phyloP scores from a whole-genome alignment of 2,113 vertebrate genomes.

The Maccullochella peelii region DNA sequence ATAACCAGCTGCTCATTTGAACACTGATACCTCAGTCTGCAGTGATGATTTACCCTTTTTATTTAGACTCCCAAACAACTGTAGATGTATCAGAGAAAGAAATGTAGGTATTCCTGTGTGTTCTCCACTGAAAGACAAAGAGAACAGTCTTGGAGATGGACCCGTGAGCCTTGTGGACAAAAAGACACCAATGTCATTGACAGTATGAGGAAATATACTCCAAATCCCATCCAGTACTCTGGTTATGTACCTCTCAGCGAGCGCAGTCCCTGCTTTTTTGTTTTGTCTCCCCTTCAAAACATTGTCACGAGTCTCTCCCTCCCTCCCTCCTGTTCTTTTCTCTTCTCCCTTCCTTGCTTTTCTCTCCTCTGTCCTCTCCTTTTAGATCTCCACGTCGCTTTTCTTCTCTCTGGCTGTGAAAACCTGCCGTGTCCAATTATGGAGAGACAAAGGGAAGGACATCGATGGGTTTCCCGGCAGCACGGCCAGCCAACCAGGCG shows the following conservation, averaged over 20 bases:
- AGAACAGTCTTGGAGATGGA: neutral
- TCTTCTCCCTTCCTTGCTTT: constrained; percentile 26
- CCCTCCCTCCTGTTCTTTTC: constrained; percentile 7
- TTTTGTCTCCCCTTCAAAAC: constrained; percentile 72
- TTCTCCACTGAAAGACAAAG: constrained; percentile 29
- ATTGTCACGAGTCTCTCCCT: constrained; percentile 64
- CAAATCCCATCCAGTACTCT: constrained; percentile 31
- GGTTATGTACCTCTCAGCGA: constrained; percentile 12
- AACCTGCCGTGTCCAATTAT: constrained; percentile 64
- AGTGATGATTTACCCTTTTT: constrained; percentile 9
- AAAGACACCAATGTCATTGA: constrained; percentile 37
- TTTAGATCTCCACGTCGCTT: constrained; percentile 42
- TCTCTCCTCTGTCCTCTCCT: constrained; percentile 34
- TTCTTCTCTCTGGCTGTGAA: constrained; percentile 60
- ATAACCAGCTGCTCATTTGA: constrained; percentile 12
- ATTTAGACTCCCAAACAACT: neutral
- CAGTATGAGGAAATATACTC: constrained; percentile 27
- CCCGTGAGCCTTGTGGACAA: constrained; percentile 5
- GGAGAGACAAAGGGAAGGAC: constrained; percentile 73
- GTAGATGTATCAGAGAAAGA: neutral
- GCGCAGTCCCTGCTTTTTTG: constrained; percentile 26
- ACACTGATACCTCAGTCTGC: neutral
- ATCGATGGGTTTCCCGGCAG: constrained; percentile 66
- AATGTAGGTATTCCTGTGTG: constrained; percentile 11
- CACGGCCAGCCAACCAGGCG: constrained; percentile 38